phyloP scores from a whole-genome alignment of 2,797 vertebrate genomes.

The Apogon talboti region DNA sequence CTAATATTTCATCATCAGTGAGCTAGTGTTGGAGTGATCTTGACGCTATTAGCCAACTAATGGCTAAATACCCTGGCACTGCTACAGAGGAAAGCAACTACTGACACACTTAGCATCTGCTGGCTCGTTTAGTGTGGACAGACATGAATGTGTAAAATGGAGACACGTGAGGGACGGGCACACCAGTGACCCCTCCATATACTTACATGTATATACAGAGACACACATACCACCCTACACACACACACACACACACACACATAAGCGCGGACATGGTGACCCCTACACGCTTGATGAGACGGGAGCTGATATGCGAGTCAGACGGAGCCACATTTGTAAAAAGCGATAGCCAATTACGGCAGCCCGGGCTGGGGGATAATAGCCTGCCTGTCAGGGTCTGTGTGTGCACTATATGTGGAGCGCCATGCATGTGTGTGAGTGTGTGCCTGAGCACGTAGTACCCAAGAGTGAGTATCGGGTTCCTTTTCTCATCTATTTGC shows the following conservation, averaged over 20 bases:
- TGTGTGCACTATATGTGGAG: slow-evolving; percentile 70
- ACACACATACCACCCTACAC: slow-evolving; percentile 19
- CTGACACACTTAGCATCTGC: slow-evolving; percentile 72
- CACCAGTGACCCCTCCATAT: slow-evolving; percentile 72
- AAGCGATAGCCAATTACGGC: slow-evolving; percentile 88
- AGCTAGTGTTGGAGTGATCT: slow-evolving; percentile 75
- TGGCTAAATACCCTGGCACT: slow-evolving; percentile 78
- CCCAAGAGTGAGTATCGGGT: slow-evolving; percentile 83
- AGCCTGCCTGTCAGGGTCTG: slow-evolving; percentile 84
- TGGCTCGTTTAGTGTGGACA: slow-evolving; percentile 78
- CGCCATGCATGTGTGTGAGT: slow-evolving; percentile 51
- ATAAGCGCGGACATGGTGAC: slow-evolving; percentile 70
- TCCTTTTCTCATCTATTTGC: slow-evolving; percentile 90
- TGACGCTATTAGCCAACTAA: slow-evolving; percentile 81
- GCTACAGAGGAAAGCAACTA: slow-evolving; percentile 71
- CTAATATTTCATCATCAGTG: slow-evolving; percentile 85
- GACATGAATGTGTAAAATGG: slow-evolving; percentile 74
- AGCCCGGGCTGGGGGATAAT: slow-evolving; percentile 86
- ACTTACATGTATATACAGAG: slow-evolving; percentile 40
- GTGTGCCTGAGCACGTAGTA: slow-evolving; percentile 65
- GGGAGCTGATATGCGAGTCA: slow-evolving; percentile 83
- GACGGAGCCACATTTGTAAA: slow-evolving; percentile 86
- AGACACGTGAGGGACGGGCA: slow-evolving; percentile 77
- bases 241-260: slow-evolving; percentile 43
- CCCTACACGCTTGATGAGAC: slow-evolving; percentile 82